Percentiles rank a stretch among this genome's conserved stretches.
phyloP scores from a whole-genome alignment of 1,140 invertebrate species.

The Aporrectodea caliginosa region DNA sequence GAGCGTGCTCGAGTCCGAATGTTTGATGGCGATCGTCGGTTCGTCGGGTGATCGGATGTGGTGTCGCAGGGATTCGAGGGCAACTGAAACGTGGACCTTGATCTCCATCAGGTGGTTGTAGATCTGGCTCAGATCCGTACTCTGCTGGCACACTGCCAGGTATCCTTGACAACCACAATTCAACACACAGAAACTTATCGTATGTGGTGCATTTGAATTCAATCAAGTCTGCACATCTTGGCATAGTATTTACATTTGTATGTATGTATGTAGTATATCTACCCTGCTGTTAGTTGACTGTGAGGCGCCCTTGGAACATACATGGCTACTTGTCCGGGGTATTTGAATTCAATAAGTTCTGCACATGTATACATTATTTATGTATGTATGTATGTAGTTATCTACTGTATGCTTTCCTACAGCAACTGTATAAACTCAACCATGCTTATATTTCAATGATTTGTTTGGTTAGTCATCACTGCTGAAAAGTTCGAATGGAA shows the following conservation, averaged over 20 bases:
- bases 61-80: constrained; percentile 35
- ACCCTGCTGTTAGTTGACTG: not conserved
- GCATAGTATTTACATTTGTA: too few species aligned
- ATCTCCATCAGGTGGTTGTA: constrained; percentile 65
- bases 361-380: too few species aligned
- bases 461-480: too few species aligned
- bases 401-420: too few species aligned
- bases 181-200: too few species aligned
- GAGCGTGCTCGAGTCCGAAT: constrained; percentile 36
- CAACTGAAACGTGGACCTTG: constrained; percentile 64
- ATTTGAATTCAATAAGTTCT: not conserved
- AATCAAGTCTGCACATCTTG: too few species aligned
- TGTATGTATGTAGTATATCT: too few species aligned
- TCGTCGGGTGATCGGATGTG: constrained; percentile 18
- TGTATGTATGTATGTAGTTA: too few species aligned
- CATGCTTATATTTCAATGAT: too few species aligned
- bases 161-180: constrained; percentile 64
- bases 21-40: constrained; percentile 21
- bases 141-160: constrained; percentile 63
- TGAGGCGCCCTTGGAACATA: not conserved
- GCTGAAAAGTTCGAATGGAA: too few species aligned
- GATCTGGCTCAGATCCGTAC: constrained; percentile 64
- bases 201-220: too few species aligned
- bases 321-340: constrained; percentile 28
- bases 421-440: too few species aligned